Evolutionary conservation across 2,113 vertebrate species (phyloP).

Genomic region (Thomomys bottae): DNA sequence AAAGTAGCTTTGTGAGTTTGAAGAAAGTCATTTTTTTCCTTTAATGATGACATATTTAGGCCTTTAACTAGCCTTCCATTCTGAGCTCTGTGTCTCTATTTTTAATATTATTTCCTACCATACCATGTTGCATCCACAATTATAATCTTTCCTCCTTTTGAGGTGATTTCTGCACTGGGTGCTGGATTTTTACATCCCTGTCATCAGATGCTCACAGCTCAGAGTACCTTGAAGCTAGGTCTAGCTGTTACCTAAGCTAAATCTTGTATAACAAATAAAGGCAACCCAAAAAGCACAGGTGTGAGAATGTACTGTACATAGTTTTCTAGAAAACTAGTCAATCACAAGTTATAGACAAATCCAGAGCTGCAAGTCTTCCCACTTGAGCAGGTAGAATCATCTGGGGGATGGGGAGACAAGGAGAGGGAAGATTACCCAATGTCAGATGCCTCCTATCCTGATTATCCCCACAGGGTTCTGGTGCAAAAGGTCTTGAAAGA

Average conservation of each 20-base stretch:
- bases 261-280: neutral
- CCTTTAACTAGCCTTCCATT: neutral
- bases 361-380: too few species aligned
- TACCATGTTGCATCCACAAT: too few species aligned
- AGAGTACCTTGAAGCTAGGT: too few species aligned
- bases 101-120: accelerated
- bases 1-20: neutral
- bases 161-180: neutral
- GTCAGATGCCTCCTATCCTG: too few species aligned
- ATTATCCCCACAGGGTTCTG: neutral
- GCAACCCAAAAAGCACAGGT: neutral
- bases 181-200: neutral
- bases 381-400: neutral
- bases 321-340: neutral
- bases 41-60: too few species aligned
- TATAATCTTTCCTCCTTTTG: neutral
- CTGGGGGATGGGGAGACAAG: too few species aligned
- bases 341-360: too few species aligned
- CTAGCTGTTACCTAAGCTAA: neutral
- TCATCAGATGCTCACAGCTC: neutral
- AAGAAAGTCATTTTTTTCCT: neutral
- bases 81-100: neutral
- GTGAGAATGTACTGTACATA: too few species aligned
- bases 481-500: neutral
- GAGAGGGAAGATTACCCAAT: too few species aligned